Evolutionary conservation across 1,140 invertebrate species (phyloP).

Genomic region (Bombus sibiricus): DNA sequence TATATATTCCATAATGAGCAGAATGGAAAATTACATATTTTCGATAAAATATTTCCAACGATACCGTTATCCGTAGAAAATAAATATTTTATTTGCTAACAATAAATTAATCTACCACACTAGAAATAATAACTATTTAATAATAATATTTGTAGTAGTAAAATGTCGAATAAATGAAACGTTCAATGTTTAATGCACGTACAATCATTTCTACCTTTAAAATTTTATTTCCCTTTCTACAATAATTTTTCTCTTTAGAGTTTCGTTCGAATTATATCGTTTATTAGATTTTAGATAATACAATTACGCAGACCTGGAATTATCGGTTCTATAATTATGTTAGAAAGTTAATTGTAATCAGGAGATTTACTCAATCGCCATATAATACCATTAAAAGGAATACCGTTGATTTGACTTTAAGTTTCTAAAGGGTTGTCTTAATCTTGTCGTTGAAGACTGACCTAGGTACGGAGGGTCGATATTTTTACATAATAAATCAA

Average conservation of each 20-base stretch:
- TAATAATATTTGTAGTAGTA: background rate
- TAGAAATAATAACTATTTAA: background rate
- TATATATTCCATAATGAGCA: background rate
- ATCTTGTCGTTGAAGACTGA: conserved; percentile 16
- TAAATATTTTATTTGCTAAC: background rate
- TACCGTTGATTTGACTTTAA: background rate
- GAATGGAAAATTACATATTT: background rate
- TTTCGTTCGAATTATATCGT: background rate
- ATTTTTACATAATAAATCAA: conserved; percentile 51
- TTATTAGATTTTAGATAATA: background rate
- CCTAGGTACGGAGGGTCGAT: conserved; percentile 49
- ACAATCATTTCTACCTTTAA: too few species aligned
- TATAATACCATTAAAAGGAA: too few species aligned
- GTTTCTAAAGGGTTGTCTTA: background rate
- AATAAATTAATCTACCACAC: background rate
- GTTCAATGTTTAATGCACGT: too few species aligned
- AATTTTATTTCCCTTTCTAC: too few species aligned
- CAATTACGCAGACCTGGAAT: background rate
- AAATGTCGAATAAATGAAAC: too few species aligned
- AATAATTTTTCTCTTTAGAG: too few species aligned
- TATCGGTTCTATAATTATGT: background rate
- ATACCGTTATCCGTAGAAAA: background rate
- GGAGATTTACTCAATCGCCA: background rate
- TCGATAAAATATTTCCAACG: background rate
- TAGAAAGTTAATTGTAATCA: background rate